Evolutionary conservation across 2,888 invertebrate species (phyloP).

Genomic region (Nomada flava): DNA sequence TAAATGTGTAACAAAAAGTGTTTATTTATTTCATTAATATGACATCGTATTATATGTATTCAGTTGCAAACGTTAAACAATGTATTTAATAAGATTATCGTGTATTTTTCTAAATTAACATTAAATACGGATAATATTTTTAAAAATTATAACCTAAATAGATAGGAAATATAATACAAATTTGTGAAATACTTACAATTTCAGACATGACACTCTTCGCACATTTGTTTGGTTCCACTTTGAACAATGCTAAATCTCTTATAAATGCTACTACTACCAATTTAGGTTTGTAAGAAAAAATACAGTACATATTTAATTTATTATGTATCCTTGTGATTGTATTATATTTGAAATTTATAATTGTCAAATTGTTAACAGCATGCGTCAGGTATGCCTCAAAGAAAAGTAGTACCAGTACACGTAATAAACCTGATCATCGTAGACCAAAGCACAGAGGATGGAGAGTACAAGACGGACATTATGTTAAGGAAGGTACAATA

Average conservation of each 20-base stretch:
- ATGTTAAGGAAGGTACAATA: conserved; percentile 88
- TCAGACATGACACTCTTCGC: conserved; percentile 39
- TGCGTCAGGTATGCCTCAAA: conserved; percentile 89
- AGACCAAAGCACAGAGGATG: conserved; percentile 92
- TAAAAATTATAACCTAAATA: conserved; percentile 9
- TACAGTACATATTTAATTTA: neutral
- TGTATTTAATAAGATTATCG: neutral
- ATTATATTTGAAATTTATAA: neutral
- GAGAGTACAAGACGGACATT: conserved; percentile 90
- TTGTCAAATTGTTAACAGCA: conserved; percentile 75
- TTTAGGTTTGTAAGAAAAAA: conserved; percentile 41
- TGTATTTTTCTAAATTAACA: neutral
- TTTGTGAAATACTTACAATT: conserved; percentile 22
- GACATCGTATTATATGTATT: neutral
- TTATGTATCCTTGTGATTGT: neutral
- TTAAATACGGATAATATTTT: neutral
- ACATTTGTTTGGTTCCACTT: conserved; percentile 6
- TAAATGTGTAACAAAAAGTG: conserved; percentile 15
- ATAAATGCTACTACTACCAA: conserved; percentile 4
- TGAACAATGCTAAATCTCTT: conserved; percentile 25
- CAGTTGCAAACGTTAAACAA: neutral
- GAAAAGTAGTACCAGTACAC: conserved; percentile 90
- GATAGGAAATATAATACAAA: neutral
- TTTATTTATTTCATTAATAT: neutral
- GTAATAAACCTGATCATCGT: conserved; percentile 88